Percentiles rank a stretch among this genome's conserved stretches.
Evolutionary conservation across 2,888 invertebrate genomes (phyloP).

Genomic region (Lepidonotus clava): DNA sequence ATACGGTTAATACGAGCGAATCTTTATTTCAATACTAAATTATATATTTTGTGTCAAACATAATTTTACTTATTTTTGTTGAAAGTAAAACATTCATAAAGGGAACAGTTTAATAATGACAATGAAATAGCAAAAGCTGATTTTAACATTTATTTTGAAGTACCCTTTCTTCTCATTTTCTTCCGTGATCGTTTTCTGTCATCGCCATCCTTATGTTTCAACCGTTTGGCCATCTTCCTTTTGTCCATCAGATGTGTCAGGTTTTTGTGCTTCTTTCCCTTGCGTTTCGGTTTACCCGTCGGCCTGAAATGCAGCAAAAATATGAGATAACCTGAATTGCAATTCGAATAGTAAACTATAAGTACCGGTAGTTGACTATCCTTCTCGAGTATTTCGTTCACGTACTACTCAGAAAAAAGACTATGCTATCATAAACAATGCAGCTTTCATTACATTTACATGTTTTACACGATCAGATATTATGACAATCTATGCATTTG

Average conservation of each 20-base stretch:
- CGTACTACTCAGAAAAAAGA: neutral
- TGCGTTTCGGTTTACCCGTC: neutral
- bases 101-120: too few species aligned
- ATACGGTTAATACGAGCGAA: too few species aligned
- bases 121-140: too few species aligned
- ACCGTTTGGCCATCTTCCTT: neutral
- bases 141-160: too few species aligned
- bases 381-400: neutral
- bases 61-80: too few species aligned
- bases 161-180: too few species aligned
- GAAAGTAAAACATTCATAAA: too few species aligned
- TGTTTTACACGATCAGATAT: neutral
- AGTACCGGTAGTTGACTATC: neutral
- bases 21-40: too few species aligned
- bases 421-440: neutral
- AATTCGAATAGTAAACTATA: neutral
- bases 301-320: neutral
- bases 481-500: neutral
- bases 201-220: neutral
- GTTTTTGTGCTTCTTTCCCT: neutral
- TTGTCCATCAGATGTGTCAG: constrained; percentile 16
- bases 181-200: too few species aligned
- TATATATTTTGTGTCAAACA: too few species aligned
- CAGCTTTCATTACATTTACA: neutral
- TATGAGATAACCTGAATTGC: neutral